These are phyloP conservation scores for Plutella xylostella DNA, from an alignment of 2,888 invertebrate genomes.

Conservation along the genomic window DNA sequence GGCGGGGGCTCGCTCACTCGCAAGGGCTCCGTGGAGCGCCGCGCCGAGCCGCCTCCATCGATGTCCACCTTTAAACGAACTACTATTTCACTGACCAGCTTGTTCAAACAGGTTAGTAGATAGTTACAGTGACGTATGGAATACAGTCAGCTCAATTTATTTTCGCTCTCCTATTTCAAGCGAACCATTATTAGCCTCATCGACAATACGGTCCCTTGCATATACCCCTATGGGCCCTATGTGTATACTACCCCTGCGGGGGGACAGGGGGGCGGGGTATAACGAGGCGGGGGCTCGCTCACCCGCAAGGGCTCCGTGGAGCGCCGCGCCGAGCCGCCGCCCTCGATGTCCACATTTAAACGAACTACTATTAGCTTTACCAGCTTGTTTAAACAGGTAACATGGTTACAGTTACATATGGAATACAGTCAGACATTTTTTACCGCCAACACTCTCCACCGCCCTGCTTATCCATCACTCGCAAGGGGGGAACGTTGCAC, in stretches of 20 bases:
- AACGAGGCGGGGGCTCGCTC: conserved; percentile 77
- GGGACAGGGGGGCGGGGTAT: conserved; percentile 80
- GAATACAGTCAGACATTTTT: too few relatives aligned
- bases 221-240: too few relatives aligned
- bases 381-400: conserved; percentile 91
- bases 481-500: too few relatives aligned
- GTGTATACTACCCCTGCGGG: too few relatives aligned
- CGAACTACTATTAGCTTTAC: conserved; percentile 91
- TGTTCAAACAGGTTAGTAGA: neutral
- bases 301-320: conserved; percentile 88
- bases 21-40: conserved; percentile 85
- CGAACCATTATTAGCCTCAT: too few relatives aligned
- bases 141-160: too few relatives aligned
- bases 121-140: too few relatives aligned
- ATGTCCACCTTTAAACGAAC: neutral
- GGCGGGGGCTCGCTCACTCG: conserved; percentile 81
- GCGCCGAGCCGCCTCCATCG: conserved; percentile 43
- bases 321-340: conserved; percentile 71
- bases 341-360: conserved; percentile 83
- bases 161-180: too few relatives aligned
- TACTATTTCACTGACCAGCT: neutral
- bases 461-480: too few relatives aligned
- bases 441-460: too few relatives aligned
- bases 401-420: too few relatives aligned
- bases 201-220: too few relatives aligned